phyloP scores from a whole-genome alignment of 2,888 invertebrate species.

The Parasteatoda lunata region DNA sequence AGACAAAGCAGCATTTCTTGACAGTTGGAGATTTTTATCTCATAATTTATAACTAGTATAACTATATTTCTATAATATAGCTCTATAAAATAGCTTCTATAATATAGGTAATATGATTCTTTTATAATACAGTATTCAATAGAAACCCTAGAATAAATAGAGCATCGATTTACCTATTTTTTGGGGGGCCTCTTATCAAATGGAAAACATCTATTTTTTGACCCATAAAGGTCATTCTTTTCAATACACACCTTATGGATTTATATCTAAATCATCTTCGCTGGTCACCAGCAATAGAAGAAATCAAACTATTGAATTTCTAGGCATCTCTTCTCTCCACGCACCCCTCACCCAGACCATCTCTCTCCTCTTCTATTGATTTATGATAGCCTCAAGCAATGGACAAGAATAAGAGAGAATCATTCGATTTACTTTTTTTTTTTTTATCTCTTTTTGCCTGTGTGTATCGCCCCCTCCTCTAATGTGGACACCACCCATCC shows the following conservation, averaged over 20 bases:
- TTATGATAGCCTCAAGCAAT: conserved; percentile 1
- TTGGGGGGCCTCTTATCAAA: too few species aligned
- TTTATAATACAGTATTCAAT: too few species aligned
- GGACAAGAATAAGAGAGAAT: conserved; percentile 5
- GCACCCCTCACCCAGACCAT: neutral
- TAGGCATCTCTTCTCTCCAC: neutral
- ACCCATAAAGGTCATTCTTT: neutral
- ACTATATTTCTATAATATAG: too few species aligned
- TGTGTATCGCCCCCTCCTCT: conserved; percentile 2
- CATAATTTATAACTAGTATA: too few species aligned
- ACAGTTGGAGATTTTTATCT: too few species aligned
- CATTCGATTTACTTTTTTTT: neutral
- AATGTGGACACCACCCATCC: conserved; percentile 2
- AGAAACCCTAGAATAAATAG: too few species aligned
- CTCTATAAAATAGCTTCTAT: too few species aligned
- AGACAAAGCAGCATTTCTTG: too few species aligned
- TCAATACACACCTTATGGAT: conserved; percentile 1
- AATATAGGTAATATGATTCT: too few species aligned
- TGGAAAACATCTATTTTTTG: neutral
- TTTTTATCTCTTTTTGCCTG: neutral
- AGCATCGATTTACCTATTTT: too few species aligned
- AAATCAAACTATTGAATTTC: conserved; percentile 7
- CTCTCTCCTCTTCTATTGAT: neutral
- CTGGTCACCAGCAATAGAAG: neutral
- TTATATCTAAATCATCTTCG: neutral